Evolutionary conservation across 2,888 invertebrate species (phyloP).

Genomic region (Bombylius major): DNA sequence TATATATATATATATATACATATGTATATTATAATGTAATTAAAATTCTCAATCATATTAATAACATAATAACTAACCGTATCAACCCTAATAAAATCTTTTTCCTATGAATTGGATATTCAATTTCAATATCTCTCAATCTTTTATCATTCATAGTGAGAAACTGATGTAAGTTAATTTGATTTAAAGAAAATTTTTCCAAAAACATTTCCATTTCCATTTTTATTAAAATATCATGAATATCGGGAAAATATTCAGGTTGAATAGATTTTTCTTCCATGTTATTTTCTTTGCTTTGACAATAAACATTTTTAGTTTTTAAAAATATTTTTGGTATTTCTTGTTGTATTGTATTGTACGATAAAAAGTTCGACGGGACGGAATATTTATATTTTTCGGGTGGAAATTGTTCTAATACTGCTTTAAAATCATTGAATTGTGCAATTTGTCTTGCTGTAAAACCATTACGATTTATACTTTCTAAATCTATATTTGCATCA

Average conservation of each 20-base stretch:
- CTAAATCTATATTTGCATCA: constrained; percentile 13
- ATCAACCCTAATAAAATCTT: constrained; percentile 29
- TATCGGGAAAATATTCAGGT: constrained; percentile 35
- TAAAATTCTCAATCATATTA: too few relatives aligned
- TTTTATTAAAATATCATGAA: constrained; percentile 24
- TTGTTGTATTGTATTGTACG: constrained; percentile 28
- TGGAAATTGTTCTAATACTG: constrained; percentile 29
- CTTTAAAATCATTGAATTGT: constrained; percentile 29
- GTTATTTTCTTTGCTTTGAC: background rate
- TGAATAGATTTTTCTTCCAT: constrained; percentile 21
- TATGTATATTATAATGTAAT: too few relatives aligned
- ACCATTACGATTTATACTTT: constrained; percentile 27
- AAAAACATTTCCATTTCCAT: constrained; percentile 23
- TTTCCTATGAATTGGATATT: constrained; percentile 26
- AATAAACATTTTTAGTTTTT: constrained; percentile 4
- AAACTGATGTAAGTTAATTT: constrained; percentile 26
- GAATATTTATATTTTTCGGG: constrained; percentile 18
- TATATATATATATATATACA: background rate
- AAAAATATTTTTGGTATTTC: constrained; percentile 32
- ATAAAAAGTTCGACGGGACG: constrained; percentile 26
- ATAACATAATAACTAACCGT: constrained; percentile 25
- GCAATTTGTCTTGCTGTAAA: constrained; percentile 31
- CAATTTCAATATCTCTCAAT: constrained; percentile 26
- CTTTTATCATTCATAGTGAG: constrained; percentile 26
- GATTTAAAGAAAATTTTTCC: constrained; percentile 26